Conservation (phyloP, 1,140 invertebrate species). For the Caenorhabditis remanei region DNA sequence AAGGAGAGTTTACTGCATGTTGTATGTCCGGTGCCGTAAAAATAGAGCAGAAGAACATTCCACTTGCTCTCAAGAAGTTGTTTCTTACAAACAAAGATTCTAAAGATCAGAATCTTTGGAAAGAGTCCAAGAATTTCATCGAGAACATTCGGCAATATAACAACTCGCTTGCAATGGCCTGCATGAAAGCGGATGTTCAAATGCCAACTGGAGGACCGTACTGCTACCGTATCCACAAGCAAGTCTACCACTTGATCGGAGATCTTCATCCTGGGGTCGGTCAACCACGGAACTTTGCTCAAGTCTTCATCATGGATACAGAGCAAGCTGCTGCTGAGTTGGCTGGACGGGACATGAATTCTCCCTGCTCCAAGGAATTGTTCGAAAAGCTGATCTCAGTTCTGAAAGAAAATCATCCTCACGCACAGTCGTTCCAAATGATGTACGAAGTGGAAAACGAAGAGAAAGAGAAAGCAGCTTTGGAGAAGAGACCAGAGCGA, state of each 20-base stretch:
- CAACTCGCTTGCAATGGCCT: neutral
- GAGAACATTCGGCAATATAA: neutral
- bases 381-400: neutral
- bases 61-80: neutral
- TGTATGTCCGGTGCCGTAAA: neutral
- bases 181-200: neutral
- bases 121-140: no score
- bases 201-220: neutral
- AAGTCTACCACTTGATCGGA: neutral
- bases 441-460: neutral
- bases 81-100: neutral
- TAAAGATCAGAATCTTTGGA: no score
- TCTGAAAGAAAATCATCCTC: neutral
- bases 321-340: neutral
- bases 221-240: neutral
- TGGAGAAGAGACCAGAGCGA: neutral
- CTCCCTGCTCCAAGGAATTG: neutral
- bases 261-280: neutral
- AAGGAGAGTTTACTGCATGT: neutral
- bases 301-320: neutral
- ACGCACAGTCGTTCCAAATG: neutral
- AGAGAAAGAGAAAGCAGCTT: neutral
- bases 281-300: neutral
- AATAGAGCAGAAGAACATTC: neutral
- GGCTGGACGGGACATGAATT: neutral